A percentile compares a stretch with the other conserved stretches of the same genome.
These are phyloP conservation scores for Strigops habroptila DNA, from an alignment of 2,113 vertebrate species.

Conservation along the genomic window DNA sequence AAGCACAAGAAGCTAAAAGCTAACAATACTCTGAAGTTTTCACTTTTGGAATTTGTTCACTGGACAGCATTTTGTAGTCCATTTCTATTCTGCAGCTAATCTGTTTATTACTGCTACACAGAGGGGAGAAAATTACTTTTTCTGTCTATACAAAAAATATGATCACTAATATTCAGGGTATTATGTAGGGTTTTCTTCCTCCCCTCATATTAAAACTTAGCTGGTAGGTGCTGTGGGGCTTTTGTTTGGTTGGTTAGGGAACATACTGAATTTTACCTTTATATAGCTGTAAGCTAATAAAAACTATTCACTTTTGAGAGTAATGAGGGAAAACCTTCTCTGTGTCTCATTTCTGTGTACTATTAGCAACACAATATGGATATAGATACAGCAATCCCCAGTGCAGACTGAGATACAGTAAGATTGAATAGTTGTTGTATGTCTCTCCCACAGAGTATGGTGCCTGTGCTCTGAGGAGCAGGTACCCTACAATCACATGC, in stretches of 20 bases:
- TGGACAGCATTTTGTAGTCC: not conserved
- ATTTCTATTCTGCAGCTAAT: not conserved
- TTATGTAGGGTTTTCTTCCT: accelerated
- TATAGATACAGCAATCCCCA: not conserved
- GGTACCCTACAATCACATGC: not conserved
- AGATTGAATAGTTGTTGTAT: not conserved
- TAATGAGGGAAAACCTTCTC: not conserved
- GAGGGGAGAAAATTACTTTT: not conserved
- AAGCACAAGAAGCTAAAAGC: not conserved
- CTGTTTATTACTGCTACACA: not conserved
- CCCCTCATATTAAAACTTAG: not conserved
- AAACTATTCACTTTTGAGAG: not conserved
- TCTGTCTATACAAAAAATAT: not conserved
- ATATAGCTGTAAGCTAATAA: not conserved
- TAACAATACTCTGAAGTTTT: not conserved
- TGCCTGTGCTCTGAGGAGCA: not conserved
- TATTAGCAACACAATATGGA: not conserved
- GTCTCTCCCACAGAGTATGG: not conserved
- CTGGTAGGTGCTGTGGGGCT: not conserved
- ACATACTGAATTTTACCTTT: not conserved
- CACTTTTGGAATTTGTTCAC: not conserved
- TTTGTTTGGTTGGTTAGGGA: not conserved
- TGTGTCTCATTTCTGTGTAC: not conserved
- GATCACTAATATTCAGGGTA: not conserved
- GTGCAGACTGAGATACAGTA: not conserved